Base-by-base conservation (phyloP, 2,888 invertebrate species). In the Lycophotia porphyrea region DNA sequence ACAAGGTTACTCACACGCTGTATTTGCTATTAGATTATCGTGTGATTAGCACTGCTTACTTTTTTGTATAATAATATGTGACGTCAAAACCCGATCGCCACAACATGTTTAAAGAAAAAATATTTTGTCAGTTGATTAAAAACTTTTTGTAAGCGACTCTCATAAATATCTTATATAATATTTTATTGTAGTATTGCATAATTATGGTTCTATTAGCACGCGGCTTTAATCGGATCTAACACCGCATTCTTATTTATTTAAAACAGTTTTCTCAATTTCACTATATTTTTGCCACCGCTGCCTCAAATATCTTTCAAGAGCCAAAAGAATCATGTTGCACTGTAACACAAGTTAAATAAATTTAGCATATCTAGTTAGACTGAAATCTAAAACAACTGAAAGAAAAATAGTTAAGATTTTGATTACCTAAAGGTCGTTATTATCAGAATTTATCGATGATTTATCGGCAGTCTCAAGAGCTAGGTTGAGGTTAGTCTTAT, bases 11-110 rank as follows among this genome's bases (percentile, higher is more conserved):
- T 69, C 84, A 84, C 88, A 88, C 88, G 89, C 80, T 74, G 71
- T 91, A 90, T 91, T 90, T 91, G 81, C 86, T 71, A 70, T 81
- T 36, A 86, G 91, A 91, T 91, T 91, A 91, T 89, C 91, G 81
- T 79, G 42, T 85, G 91, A 89, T 90, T 91, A 89, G 74, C 81
- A 87, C 84, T 80, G 86, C 80, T 86, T 81, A 78, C 76, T 88
- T 90, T 89, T 91, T 90, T 78, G 79, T 86, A 64, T 70, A 21
- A 66, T 61, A 61, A 39, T 63, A 4, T 13, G 42, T 90, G 86
- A 89, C 90, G 87, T 89, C 88, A 88, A 7, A 60, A 63, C 4
- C 27, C 44, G 70, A 78, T 68, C 34, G 24, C 24, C 42, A 11
- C 0, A 1, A 42, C 70, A 31, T 42, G 34, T 34, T 27, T 9